Evolutionary conservation across 2,113 vertebrate species (phyloP).

Genomic region (Nothocercus nigrocapillus): DNA sequence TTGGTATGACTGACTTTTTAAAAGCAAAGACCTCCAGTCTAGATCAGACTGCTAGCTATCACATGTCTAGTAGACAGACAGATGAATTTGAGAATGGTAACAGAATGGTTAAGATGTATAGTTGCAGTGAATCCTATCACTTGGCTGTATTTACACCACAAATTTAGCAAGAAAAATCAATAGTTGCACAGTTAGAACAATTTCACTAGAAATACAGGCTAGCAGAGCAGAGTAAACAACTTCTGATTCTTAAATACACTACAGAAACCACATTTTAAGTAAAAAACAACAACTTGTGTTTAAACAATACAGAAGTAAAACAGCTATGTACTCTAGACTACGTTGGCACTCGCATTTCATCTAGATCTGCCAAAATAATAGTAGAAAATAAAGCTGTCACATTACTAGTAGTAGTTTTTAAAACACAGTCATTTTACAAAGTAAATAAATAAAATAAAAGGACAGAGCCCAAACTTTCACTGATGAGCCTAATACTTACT

Average conservation of each 20-base stretch:
- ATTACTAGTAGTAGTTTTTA: not conserved
- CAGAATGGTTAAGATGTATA: not conserved
- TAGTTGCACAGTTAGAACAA: not conserved
- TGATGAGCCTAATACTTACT: conserved; percentile 73
- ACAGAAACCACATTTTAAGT: not conserved
- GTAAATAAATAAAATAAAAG: not conserved
- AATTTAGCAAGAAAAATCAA: not conserved
- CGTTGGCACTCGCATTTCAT: not conserved
- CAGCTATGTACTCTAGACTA: not conserved
- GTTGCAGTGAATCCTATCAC: not conserved
- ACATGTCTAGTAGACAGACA: not conserved
- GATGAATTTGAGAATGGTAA: not conserved
- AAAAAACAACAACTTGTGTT: not conserved
- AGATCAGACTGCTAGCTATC: not conserved
- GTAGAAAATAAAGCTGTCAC: not conserved
- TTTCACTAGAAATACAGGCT: not conserved
- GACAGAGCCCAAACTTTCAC: not conserved
- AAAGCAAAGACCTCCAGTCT: not conserved
- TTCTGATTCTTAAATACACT: not conserved
- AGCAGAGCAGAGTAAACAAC: not conserved
- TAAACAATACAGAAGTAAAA: not conserved
- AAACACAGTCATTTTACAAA: not conserved
- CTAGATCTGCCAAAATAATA: not conserved
- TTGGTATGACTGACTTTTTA: not conserved
- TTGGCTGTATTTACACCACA: not conserved